A percentile compares a stretch with the other conserved stretches of the same genome.
phyloP scores from a whole-genome alignment of 2,797 vertebrate genomes.

The Myripristis jacobus region DNA sequence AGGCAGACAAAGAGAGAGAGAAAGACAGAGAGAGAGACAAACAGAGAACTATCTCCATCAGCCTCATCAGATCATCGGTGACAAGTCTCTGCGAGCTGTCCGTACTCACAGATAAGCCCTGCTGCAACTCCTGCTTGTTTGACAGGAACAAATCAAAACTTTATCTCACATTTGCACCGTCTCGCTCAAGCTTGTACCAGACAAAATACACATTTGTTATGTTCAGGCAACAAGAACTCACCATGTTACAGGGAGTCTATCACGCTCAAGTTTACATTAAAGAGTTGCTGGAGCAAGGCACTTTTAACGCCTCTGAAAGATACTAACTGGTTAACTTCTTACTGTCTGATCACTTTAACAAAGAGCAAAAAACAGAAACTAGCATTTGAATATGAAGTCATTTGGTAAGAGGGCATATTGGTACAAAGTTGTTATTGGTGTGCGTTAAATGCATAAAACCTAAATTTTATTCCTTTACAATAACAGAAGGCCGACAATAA shows the following conservation, averaged over 20 bases:
- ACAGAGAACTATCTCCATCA: constrained; percentile 45
- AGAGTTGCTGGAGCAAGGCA: background rate
- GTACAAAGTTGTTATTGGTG: background rate
- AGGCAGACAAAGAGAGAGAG: constrained; percentile 25
- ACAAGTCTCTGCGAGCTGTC: constrained; percentile 41
- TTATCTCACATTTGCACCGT: constrained; percentile 21
- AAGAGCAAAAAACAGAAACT: background rate
- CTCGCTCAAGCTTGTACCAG: background rate
- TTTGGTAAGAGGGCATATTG: no score
- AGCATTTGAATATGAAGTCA: no score
- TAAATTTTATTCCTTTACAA: no score
- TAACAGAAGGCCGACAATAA: background rate
- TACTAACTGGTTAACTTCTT: background rate
- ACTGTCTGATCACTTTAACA: background rate
- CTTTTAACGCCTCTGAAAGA: background rate
- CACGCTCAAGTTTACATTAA: background rate
- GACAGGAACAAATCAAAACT: constrained; percentile 40
- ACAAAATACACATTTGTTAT: constrained; percentile 1
- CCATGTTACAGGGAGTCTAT: background rate
- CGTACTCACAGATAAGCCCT: background rate
- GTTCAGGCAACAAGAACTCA: constrained; percentile 1
- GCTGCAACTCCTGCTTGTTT: constrained; percentile 41
- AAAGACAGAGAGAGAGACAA: constrained; percentile 22
- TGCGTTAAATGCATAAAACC: no score
- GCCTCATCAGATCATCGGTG: constrained; percentile 50